Evolutionary conservation across 1,140 invertebrate genomes (phyloP), one percentile per base, ranked within the genome.

Genomic region (Drosophila virilis): DNA sequence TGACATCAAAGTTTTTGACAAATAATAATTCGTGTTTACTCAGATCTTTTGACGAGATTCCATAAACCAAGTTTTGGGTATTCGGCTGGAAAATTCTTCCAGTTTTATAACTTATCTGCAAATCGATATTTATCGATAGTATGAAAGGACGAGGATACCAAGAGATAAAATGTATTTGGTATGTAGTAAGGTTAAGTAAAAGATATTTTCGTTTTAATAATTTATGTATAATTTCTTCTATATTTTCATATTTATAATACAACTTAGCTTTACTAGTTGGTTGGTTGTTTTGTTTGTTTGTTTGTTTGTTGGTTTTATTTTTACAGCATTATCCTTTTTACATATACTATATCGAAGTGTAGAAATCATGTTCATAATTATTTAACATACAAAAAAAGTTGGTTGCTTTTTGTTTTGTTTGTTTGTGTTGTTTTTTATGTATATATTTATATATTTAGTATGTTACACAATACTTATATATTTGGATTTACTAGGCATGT

Each of bases 201-300:
- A 77, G 64, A 42, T 38, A 40, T 48, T 73, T 57, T 59, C 67
- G 68, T 73, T 75, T 75, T 69, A 57, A 75, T 75, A 78, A 75
- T 78, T 78, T 78, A 78, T 78, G 76, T 78, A 78, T 82, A 82
- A 82, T 82, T 82, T 82, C 61, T 82, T 77, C 79, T 82, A 83
- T 83, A 83, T 83, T 83, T 82, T 78, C 66, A 72, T 76, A 65
- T 78, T 78, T 83, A 78, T 83, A 64, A 72, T 83, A 83, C 79
- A 78, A 79, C 72, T 83, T 83, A 83, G 62, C 74, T 68, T 64
- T 60, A 74, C 57, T 70, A 77, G 65, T 80, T 70, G 66, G 64
- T 64, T 81, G 67, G 3, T 76, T 73, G 68, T 52, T 75, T 66
- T 76, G 12, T 6, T 10, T 32, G 55, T 40, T 73, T 68, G 28